Conservation (phyloP, 1,140 invertebrate species). For the Sinella curviseta region DNA sequence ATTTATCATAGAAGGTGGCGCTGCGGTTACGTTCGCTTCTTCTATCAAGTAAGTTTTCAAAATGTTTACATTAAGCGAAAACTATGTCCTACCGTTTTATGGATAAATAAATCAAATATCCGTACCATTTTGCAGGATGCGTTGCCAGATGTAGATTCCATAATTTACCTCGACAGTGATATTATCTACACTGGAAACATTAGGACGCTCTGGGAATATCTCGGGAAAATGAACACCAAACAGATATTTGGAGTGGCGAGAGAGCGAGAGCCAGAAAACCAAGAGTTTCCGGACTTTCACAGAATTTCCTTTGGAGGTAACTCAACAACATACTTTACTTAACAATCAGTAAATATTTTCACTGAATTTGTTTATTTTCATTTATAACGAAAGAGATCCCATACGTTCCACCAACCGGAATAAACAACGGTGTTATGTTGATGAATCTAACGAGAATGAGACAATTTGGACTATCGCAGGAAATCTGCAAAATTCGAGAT, state of each 20-base stretch:
- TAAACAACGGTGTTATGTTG: not conserved
- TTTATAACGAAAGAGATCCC: not conserved
- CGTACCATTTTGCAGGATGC: not conserved
- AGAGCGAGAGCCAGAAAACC: not conserved
- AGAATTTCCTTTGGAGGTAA: not conserved
- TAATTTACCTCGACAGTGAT: not conserved
- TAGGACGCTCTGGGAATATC: not conserved
- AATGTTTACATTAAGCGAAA: too few relatives aligned
- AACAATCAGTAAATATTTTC: too few relatives aligned
- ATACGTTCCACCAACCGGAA: not conserved
- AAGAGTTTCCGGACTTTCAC: not conserved
- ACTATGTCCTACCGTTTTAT: too few relatives aligned
- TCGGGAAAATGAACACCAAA: not conserved
- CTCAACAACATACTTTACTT: too few relatives aligned
- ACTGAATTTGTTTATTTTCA: too few relatives aligned
- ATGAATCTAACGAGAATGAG: constrained; percentile 3
- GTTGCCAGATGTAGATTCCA: not conserved
- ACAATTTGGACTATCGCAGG: not conserved
- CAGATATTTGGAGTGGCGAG: not conserved
- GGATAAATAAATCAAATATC: too few relatives aligned
- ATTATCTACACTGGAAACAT: not conserved
- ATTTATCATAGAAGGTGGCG: not conserved
- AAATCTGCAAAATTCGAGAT: not conserved
- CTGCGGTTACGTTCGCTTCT: not conserved
- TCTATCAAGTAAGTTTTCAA: not conserved